Conservation (phyloP, 2,797 vertebrate species). For the Garrulus glandarius region DNA sequence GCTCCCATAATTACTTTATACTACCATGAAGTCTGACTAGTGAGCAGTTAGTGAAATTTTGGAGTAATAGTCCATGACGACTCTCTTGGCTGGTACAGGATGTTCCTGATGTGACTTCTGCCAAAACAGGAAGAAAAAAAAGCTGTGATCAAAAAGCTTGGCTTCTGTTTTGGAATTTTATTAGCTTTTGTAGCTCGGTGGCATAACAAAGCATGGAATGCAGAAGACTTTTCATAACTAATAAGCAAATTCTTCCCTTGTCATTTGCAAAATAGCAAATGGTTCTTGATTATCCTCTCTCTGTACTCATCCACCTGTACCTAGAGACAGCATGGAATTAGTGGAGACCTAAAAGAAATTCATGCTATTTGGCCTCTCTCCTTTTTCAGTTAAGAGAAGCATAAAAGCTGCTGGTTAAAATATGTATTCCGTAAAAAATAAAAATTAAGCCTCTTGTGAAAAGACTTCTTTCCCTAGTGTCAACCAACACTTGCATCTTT, state of each 20-base stretch:
- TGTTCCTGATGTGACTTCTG: conserved; percentile 46
- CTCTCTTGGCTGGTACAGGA: conserved; percentile 40
- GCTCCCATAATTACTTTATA: not conserved
- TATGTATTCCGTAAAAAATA: not conserved
- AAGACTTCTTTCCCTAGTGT: not conserved
- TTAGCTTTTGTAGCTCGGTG: conserved; percentile 25
- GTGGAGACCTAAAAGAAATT: not conserved
- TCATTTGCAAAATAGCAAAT: not conserved
- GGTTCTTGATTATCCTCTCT: not conserved
- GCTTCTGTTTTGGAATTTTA: conserved; percentile 47
- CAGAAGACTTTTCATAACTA: conserved; percentile 18
- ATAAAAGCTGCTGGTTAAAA: not conserved
- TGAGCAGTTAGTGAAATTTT: conserved; percentile 17
- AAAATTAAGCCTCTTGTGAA: not conserved
- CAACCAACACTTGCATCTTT: not conserved
- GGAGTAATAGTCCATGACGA: not conserved
- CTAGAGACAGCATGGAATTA: not conserved
- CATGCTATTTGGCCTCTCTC: not conserved
- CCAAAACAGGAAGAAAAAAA: conserved; percentile 48
- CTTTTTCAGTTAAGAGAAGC: not conserved
- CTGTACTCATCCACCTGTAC: not conserved
- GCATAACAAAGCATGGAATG: conserved; percentile 26
- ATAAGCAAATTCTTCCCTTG: conserved; percentile 17
- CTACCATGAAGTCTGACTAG: not conserved
- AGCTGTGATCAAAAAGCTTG: conserved; percentile 36